Evolutionary conservation across 1,140 invertebrate genomes (phyloP).

Genomic region (Chionoecetes opilio): DNA sequence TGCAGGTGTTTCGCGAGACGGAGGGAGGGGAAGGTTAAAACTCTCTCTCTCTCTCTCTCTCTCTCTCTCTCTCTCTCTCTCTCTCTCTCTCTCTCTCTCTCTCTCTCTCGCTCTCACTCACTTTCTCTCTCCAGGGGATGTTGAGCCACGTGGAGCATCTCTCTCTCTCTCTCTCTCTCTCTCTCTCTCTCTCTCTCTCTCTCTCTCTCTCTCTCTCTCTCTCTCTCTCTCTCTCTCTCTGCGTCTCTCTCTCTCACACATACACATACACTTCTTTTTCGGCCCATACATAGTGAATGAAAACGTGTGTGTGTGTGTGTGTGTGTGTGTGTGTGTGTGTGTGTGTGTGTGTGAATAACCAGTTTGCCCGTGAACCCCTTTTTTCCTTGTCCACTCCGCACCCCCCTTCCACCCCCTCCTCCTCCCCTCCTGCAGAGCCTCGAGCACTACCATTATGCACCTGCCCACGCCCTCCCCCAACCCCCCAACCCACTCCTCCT

Average conservation of each 20-base stretch:
- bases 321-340: no score
- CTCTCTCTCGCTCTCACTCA: slow-evolving; percentile 3
- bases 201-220: slow-evolving; percentile 14
- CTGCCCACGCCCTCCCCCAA: not conserved
- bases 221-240: slow-evolving; percentile 4
- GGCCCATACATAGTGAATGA: no score
- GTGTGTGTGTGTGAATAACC: not conserved
- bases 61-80: no score
- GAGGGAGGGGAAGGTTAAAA: not conserved
- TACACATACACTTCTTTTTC: no score
- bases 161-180: slow-evolving; percentile 16
- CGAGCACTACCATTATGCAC: not conserved
- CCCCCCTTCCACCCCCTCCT: slow-evolving; percentile 14
- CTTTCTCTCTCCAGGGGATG: not conserved
- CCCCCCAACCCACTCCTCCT: not conserved
- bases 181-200: slow-evolving; percentile 17
- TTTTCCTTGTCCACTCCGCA: not conserved
- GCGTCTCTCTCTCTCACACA: no score
- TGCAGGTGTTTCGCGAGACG: not conserved
- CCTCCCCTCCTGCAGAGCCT: not conserved
- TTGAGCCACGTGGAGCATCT: not conserved
- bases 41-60: no score
- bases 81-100: slow-evolving; percentile 10
- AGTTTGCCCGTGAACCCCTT: not conserved
- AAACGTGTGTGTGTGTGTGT: no score